Base-by-base conservation (phyloP, 2,888 invertebrate genomes). In the Hemicrepidius hirtus region DNA sequence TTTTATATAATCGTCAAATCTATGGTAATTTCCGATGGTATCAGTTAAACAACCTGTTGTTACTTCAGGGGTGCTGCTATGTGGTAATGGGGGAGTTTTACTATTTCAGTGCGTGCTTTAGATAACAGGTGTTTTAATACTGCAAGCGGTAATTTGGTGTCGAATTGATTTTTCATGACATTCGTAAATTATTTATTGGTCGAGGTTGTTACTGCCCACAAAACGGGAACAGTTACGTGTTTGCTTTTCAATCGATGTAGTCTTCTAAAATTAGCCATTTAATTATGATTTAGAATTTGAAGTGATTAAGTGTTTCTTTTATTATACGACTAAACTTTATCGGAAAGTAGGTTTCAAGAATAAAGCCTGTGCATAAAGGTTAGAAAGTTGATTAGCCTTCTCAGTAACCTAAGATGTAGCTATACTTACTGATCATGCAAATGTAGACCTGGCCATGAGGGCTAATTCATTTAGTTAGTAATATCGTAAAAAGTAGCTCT, bases 1-100 rank as follows among this genome's bases (percentile, higher is more conserved):
- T 57, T 40, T 65, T 55, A 55, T 41, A n/a, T 53, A 24, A 21
- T 20, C 63, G 35, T 28, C 13, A n/a, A 53, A 35, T 35, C 50
- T 53, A 65, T 62, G 62, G 62, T 62, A 65, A 53, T 50, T 46
- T 65, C 13, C 50, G 64, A 65, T 65, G 40, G 55, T 66, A 57
- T 66, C 57, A 32, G 6, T 12, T 3, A 20, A 32, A 44, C 55
- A 66, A 66, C 66, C 66, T 66, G 66, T 66, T 66, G 66, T 66
- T 40, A 37, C 12, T 59, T 3, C 18, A 18, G 7, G 40, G 59
- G 35, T 20, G 9, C 44, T 20, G 9, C 44, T 44, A 44, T 44
- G 18, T 44, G 44, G 44, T 44, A 44, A 44, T 44, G 44, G 44
- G 44, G 44, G 6, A 6, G 44, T 4, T 18, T 16, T 9, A 6